Conservation (phyloP, 2,113 vertebrate species). For the Rafetus swinhoei region DNA sequence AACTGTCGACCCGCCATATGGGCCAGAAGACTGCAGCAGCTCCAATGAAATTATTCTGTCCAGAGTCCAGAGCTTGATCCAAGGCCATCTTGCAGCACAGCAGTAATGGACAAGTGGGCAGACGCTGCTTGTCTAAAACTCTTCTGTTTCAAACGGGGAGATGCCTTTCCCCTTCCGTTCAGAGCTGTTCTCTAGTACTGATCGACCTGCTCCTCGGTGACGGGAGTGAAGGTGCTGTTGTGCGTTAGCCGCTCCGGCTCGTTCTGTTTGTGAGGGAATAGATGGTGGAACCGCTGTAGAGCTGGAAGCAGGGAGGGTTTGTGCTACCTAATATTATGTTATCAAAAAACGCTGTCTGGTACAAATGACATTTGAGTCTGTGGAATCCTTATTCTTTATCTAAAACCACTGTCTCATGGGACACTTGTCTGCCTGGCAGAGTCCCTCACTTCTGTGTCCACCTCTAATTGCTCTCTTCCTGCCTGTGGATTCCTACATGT, state of each 20-base stretch:
- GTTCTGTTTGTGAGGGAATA: neutral
- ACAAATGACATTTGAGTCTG: no score
- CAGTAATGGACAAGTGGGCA: neutral
- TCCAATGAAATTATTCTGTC: conserved; percentile 92
- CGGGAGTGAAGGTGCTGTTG: accelerated
- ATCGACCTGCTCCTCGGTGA: accelerated
- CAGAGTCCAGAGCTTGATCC: conserved; percentile 87
- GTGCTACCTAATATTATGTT: neutral
- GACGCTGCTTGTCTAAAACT: accelerated
- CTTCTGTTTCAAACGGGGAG: accelerated
- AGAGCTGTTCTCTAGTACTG: neutral
- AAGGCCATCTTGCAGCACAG: conserved; percentile 68
- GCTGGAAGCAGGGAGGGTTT: neutral
- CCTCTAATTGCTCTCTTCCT: neutral
- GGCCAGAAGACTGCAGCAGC: conserved; percentile 89
- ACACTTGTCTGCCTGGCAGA: neutral
- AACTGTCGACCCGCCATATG: conserved; percentile 86
- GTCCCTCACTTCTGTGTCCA: neutral
- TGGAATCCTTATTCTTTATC: neutral
- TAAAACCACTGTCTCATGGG: neutral
- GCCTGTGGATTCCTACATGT: neutral
- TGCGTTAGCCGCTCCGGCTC: neutral
- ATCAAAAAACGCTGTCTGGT: neutral
- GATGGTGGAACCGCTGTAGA: neutral
- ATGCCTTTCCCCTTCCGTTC: accelerated